Percentiles rank a stretch among this genome's conserved stretches.
Conservation (phyloP, 2,113 vertebrate species). For the Amblyornis subalaris region DNA sequence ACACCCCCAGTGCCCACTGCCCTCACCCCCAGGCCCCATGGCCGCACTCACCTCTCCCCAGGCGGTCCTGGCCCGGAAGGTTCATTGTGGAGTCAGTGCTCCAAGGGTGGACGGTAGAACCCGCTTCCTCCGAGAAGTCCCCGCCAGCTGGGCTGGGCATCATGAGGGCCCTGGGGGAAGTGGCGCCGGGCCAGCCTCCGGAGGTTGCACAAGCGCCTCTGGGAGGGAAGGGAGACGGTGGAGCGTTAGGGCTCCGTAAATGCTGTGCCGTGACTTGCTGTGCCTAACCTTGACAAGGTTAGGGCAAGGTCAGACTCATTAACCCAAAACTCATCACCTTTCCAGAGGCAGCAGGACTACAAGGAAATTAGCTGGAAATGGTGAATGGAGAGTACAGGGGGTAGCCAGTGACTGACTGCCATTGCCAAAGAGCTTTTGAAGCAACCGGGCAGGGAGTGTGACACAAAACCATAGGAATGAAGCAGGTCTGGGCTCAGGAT, state of each 20-base stretch:
- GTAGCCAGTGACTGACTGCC: not conserved
- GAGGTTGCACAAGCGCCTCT: not conserved
- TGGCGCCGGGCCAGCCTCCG: not conserved
- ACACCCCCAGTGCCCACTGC: fast-evolving
- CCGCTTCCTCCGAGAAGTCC: not conserved
- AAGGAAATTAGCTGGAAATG: not conserved
- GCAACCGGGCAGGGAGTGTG: not conserved
- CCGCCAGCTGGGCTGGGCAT: fast-evolving
- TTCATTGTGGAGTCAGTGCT: not conserved
- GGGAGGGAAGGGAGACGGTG: fast-evolving
- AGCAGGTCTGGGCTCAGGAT: not conserved
- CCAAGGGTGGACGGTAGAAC: not conserved
- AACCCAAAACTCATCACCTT: not conserved
- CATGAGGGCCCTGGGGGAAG: not conserved
- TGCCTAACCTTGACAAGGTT: no score
- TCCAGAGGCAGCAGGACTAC: not conserved
- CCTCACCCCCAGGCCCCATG: fast-evolving
- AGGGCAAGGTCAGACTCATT: not conserved
- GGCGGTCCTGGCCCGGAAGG: fast-evolving
- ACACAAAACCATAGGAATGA: not conserved
- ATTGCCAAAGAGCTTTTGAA: not conserved
- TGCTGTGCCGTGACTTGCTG: fast-evolving
- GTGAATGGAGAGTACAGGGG: not conserved
- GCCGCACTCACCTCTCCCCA: not conserved
- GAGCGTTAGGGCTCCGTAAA: fast-evolving